phyloP scores from a whole-genome alignment of 53 echinoderm and acorn worm genomes.

The Glandiceps talaboti region DNA sequence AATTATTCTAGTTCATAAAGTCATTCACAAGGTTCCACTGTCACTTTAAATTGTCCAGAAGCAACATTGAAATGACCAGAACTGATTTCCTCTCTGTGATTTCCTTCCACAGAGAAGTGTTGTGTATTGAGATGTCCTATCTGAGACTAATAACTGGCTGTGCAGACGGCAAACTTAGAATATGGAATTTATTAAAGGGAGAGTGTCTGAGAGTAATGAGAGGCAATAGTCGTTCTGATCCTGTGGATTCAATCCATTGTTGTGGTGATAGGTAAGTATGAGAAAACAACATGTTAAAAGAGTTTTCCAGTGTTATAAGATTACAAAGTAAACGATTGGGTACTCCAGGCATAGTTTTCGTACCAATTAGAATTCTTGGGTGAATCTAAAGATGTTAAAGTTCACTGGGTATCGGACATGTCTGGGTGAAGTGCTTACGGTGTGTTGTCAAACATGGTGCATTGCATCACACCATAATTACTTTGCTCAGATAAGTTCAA shows the following conservation, averaged over 20 bases:
- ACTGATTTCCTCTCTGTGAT: neutral
- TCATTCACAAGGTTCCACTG: no score
- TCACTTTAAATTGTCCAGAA: no score
- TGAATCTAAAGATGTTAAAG: no score
- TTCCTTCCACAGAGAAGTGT: slow-evolving; percentile 45
- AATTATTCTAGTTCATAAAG: no score
- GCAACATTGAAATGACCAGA: no score
- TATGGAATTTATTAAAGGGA: slow-evolving; percentile 91
- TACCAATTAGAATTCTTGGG: neutral
- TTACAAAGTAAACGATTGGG: neutral
- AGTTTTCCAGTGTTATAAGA: neutral
- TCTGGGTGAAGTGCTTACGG: no score
- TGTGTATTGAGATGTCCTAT: slow-evolving; percentile 74
- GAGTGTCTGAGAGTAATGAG: slow-evolving; percentile 91
- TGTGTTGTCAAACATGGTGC: no score
- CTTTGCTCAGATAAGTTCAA: no score
- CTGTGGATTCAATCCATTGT: slow-evolving; percentile 58
- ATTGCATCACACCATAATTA: no score
- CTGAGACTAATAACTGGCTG: slow-evolving; percentile 86
- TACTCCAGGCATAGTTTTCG: neutral
- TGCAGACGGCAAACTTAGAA: slow-evolving; percentile 85
- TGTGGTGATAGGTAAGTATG: slow-evolving; percentile 73
- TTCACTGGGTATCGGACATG: no score
- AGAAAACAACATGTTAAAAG: no score
- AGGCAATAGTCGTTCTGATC: slow-evolving; percentile 92